Conservation (phyloP, 2,797 vertebrate genomes). For the Pipistrellus nathusii region DNA sequence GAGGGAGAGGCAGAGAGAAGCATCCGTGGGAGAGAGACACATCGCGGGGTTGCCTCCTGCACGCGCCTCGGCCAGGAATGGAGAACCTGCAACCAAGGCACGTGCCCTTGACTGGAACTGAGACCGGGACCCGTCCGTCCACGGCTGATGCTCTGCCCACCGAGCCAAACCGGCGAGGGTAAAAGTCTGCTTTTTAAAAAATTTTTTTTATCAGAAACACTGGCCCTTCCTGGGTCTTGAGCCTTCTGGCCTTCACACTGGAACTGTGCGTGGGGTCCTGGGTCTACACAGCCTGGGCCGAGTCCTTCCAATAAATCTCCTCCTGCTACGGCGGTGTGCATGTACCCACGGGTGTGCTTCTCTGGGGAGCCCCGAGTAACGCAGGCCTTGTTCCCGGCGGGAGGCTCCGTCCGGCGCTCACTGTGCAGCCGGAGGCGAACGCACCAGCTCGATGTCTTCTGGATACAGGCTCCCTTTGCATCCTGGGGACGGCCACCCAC, state of each 20-base stretch:
- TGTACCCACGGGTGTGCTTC: not conserved
- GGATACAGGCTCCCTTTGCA: not conserved
- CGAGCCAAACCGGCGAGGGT: no score
- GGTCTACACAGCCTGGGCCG: not conserved
- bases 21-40: no score
- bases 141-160: no score
- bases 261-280: not conserved
- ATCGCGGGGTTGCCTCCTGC: no score
- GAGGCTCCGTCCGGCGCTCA: not conserved
- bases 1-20: no score
- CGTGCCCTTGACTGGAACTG: no score
- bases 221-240: not conserved
- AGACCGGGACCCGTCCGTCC: no score
- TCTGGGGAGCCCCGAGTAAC: not conserved
- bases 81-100: no score
- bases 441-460: not conserved
- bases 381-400: no score
- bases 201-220: not conserved
- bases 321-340: rapidly evolving
- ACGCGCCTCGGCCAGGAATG: no score
- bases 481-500: not conserved
- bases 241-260: not conserved
- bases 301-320: not conserved
- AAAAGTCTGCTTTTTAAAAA: no score
- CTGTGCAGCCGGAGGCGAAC: not conserved